Evolutionary conservation across 2,113 vertebrate species (phyloP), one percentile per base, ranked within the genome.

Genomic region (Anoura caudifer): DNA sequence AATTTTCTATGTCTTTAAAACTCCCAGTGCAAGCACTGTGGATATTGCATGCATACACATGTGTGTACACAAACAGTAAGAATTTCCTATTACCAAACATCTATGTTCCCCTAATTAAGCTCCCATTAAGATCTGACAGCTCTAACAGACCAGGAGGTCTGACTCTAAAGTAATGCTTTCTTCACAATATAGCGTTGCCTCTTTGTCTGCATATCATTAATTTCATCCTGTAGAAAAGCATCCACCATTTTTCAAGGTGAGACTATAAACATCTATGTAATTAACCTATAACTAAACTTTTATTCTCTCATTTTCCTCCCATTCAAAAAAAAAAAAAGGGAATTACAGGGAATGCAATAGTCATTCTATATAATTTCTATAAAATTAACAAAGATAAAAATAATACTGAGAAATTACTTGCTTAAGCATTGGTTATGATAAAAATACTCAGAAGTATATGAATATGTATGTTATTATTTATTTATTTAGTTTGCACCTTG

Each of bases 1-100:
- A 33, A 15, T 54, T 1, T 72, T 31, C 15, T 6, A 38, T 5
- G 2, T 54, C 2, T 82, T 87, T 76, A 9, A 63, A 90, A 70
- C 82, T 24, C 36, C 33, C 15, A 36, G 9, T 79, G 11, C 33
- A 79, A 83, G 77, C n/a, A n/a, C 7, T 28, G 8, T 72, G 4
- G 19, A n/a, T 54, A 22, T 19, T 50, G 41, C 33, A 54, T 4
- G 36, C 5, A 22, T 47, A 63, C 5, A 56, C 26, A 38, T 26
- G 10, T 63, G 9, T 10, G 41, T 1, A 11, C 0, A 16, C 4
- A 47, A n/a, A 52, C 1, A n/a, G 12, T 5, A 67, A 56, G 36
- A 50, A 19, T 2, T 28, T 54, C 22, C 7, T 61, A 6, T 54
- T 36, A 28, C 24, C 3, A 54, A 45, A 91, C 61, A 19, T 36